A percentile compares a stretch with the other conserved stretches of the same genome.
Conservation (phyloP, 2,888 invertebrate species). For the Alviniconcha strummeri region DNA sequence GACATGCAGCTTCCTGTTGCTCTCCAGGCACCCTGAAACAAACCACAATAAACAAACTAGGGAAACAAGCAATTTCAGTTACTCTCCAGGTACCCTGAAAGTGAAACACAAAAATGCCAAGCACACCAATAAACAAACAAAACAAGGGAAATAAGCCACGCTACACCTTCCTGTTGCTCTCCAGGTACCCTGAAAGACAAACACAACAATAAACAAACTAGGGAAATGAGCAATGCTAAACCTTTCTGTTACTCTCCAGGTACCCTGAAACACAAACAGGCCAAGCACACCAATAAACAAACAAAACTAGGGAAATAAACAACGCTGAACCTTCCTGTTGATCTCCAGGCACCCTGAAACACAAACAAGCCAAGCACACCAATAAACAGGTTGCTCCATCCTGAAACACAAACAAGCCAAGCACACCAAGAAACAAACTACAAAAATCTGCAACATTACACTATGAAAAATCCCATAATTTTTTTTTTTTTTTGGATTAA, state of each 20-base stretch:
- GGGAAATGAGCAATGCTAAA: too few species aligned
- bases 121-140: background rate
- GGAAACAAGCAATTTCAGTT: background rate
- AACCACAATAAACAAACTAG: background rate
- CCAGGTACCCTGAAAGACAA: too few species aligned
- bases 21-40: conserved; percentile 68
- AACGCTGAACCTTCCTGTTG: conserved; percentile 63
- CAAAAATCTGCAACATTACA: background rate
- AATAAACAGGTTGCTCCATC: background rate
- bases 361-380: background rate
- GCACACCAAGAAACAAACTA: background rate
- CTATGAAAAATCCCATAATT: too few species aligned
- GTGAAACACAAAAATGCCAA: background rate
- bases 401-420: background rate
- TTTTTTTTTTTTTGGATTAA: too few species aligned
- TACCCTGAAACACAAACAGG: conserved; percentile 65
- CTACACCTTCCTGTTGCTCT: too few species aligned
- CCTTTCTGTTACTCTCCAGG: conserved; percentile 64
- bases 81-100: background rate
- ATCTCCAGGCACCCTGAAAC: conserved; percentile 68
- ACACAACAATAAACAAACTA: too few species aligned
- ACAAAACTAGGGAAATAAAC: too few species aligned
- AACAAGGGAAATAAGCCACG: background rate
- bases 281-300: background rate
- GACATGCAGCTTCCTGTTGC: conserved; percentile 66